These are phyloP conservation scores for Ephestia elutella DNA, from an alignment of 1,140 invertebrate species.

Conservation along the genomic window DNA sequence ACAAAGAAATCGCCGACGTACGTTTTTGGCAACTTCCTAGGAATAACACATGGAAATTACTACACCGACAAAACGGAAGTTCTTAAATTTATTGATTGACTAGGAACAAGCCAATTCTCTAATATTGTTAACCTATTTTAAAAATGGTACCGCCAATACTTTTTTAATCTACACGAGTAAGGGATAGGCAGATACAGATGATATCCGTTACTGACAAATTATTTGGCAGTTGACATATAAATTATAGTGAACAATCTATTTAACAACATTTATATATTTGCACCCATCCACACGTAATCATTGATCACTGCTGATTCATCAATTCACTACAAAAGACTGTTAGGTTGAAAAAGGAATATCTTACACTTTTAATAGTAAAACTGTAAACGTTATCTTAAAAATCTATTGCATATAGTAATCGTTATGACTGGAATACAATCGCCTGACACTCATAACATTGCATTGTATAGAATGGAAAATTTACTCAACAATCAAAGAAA, in stretches of 20 bases:
- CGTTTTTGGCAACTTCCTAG: too few relatives aligned
- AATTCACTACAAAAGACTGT: not conserved
- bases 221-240: not conserved
- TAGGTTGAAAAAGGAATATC: not conserved
- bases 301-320: not conserved
- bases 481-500: conserved; percentile 1
- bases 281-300: not conserved
- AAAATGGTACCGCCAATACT: too few relatives aligned
- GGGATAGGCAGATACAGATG: not conserved
- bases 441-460: not conserved
- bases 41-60: too few relatives aligned
- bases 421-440: not conserved
- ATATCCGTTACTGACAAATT: not conserved
- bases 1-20: too few relatives aligned
- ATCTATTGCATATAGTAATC: not conserved
- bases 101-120: too few relatives aligned
- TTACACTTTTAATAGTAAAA: not conserved
- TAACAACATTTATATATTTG: not conserved
- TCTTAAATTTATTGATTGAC: too few relatives aligned
- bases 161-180: too few relatives aligned
- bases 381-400: not conserved
- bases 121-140: too few relatives aligned
- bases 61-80: too few relatives aligned
- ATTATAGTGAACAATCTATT: not conserved
- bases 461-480: conserved; percentile 5